Conservation (phyloP, 1,140 invertebrate genomes). For the Coelopa frigida region DNA sequence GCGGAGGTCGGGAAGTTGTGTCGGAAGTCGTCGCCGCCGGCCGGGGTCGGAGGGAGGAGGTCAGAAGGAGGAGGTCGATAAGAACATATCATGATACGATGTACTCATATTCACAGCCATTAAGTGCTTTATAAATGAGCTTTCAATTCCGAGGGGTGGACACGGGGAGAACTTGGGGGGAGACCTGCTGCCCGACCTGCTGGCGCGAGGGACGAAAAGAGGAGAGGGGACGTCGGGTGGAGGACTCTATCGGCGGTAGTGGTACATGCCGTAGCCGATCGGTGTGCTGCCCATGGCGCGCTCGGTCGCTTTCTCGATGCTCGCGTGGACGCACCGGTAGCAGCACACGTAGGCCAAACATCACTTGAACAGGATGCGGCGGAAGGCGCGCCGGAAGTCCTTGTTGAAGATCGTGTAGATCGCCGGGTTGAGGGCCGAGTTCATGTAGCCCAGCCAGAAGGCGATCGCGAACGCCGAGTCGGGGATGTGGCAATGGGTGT, state of each 20-base stretch:
- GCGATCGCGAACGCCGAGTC: slow-evolving; percentile 85
- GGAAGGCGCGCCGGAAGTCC: slow-evolving; percentile 93
- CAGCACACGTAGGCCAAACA: slow-evolving; percentile 70
- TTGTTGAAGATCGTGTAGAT: slow-evolving; percentile 99
- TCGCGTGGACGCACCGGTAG: slow-evolving; percentile 53
- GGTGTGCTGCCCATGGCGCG: slow-evolving; percentile 46
- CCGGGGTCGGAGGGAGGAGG: no score
- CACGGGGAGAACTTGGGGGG: no score
- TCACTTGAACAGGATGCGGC: slow-evolving; percentile 91
- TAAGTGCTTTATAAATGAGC: slow-evolving; percentile 44
- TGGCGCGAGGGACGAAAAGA: no score
- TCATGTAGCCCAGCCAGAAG: slow-evolving; percentile 99
- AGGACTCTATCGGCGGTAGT: slow-evolving; percentile 44
- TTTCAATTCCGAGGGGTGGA: no score
- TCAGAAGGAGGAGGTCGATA: no score
- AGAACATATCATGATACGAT: not conserved
- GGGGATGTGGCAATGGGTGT: slow-evolving; percentile 63
- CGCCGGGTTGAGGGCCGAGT: slow-evolving; percentile 95
- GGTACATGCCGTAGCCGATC: slow-evolving; percentile 44
- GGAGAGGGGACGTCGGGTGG: no score
- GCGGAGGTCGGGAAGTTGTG: no score
- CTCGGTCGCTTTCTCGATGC: slow-evolving; percentile 45
- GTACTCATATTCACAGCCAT: slow-evolving; percentile 37
- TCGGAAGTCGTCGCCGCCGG: no score
- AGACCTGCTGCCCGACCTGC: no score